phyloP scores from a whole-genome alignment of 2,888 invertebrate genomes.

The Melinopterus prodromus region DNA sequence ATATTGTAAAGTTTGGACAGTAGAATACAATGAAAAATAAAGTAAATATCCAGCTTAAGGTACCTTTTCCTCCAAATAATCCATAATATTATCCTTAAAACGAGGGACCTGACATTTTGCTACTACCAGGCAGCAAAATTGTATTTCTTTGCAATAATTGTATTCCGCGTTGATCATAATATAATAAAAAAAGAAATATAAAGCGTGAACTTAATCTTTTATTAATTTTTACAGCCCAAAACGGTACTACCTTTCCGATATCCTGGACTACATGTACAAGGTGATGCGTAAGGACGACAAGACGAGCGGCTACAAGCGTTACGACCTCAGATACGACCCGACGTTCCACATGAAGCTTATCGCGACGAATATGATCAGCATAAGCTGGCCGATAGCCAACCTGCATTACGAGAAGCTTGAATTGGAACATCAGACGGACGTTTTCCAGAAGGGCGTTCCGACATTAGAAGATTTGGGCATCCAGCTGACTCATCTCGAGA shows the following conservation, averaged over 20 bases:
- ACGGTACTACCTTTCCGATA: constrained; percentile 78
- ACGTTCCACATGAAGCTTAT: constrained; percentile 72
- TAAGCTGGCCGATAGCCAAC: constrained; percentile 72
- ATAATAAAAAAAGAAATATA: too few species aligned
- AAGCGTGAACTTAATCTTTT: too few species aligned
- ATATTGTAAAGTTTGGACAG: too few species aligned
- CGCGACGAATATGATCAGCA: constrained; percentile 68
- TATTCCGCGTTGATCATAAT: too few species aligned
- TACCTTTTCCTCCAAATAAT: too few species aligned
- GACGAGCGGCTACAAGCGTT: constrained; percentile 73
- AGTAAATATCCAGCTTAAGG: too few species aligned
- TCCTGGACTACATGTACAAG: constrained; percentile 84
- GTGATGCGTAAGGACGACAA: constrained; percentile 73
- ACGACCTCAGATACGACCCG: constrained; percentile 78
- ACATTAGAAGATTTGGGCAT: constrained; percentile 92
- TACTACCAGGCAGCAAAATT: too few species aligned
- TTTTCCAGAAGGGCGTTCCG: constrained; percentile 68
- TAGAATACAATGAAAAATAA: too few species aligned
- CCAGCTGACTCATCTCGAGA: constrained; percentile 76
- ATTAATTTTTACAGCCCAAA: constrained; percentile 65
- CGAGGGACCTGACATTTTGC: too few species aligned
- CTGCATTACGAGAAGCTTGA: constrained; percentile 85
- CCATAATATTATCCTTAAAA: too few species aligned
- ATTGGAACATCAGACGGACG: constrained; percentile 81
- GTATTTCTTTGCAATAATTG: too few species aligned